Conservation (phyloP, 2,888 invertebrate species). For the Leptopilina syphax region DNA sequence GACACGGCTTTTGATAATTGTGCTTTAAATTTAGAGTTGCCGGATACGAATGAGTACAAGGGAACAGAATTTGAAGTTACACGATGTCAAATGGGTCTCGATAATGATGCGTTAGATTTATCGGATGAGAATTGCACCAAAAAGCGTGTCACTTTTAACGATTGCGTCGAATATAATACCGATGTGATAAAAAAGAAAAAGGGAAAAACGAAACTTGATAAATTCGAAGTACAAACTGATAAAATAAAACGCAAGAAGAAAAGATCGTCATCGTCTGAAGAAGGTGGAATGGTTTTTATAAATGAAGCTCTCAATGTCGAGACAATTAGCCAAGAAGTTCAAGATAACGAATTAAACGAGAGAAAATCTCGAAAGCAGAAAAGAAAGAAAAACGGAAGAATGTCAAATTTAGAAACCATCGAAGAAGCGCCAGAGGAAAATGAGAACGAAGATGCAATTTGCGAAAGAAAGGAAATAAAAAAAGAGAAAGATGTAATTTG, state of each 20-base stretch:
- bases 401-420: conserved; percentile 68
- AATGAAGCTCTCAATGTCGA: conserved; percentile 68
- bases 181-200: conserved; percentile 63
- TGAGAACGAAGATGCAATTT: conserved; percentile 38
- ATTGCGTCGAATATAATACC: conserved; percentile 69
- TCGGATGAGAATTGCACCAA: conserved; percentile 67
- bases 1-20: conserved; percentile 56
- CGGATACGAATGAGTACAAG: conserved; percentile 51
- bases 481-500: conserved; percentile 9
- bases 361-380: conserved; percentile 61
- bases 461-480: conserved; percentile 48
- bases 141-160: conserved; percentile 72
- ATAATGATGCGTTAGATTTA: conserved; percentile 70
- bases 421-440: conserved; percentile 64
- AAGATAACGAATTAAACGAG: conserved; percentile 69
- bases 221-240: conserved; percentile 69
- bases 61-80: conserved; percentile 66
- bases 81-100: conserved; percentile 64
- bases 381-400: conserved; percentile 58
- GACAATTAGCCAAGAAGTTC: conserved; percentile 60
- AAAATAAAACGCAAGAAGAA: conserved; percentile 61
- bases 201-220: conserved; percentile 66
- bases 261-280: conserved; percentile 52
- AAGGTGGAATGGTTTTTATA: conserved; percentile 53
- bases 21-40: conserved; percentile 56